Base-by-base conservation (phyloP, 2,113 vertebrate genomes). In the Crotophaga sulcirostris region DNA sequence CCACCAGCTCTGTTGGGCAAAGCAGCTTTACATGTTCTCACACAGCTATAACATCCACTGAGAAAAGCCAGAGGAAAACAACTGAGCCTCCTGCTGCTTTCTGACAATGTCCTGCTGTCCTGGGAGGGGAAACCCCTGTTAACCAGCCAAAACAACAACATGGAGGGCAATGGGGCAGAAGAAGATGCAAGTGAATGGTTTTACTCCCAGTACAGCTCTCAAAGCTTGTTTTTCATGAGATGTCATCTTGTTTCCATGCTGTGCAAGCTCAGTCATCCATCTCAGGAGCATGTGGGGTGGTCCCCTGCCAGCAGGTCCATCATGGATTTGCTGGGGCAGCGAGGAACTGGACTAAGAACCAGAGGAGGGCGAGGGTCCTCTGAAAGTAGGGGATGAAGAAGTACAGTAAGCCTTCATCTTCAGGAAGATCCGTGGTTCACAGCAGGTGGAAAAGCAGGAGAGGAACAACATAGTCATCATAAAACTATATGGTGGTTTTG, bases 101-200 rank as follows among this genome's bases (percentile, higher is more conserved):
- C 68, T 88, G 84, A 63, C 78, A 33, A 49, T 56, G 60, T 88
- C 49, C 38, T 59, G 29, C n/a, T 74, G 66, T 49, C 55, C 67
- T 66, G 25, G 3, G 38, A 14, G 33, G 52, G 82, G 58, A 36
- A 29, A 91, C 33, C 55, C 40, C 54, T 83, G 75, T 59, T 66
- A 76, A 73, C 66, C 83, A 88, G 77, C 74, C 23, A 89, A 85
- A 59, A 56, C 34, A 40, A 84, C 76, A 58, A 86, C 83, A 96
- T 29, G 94, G 63, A 93, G 56, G 69, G 86, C 25, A 14, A 85
- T 68, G 70, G 66, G 62, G 78, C 74, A 97, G 90, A 82, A 87
- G 84, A 70, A 56, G 85, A 92, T 85, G 7, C 81, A 91, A 74
- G 55, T 67, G 4, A 92, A 69, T 90, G 96, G 78, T 95, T 97